phyloP scores from a whole-genome alignment of 2,113 vertebrate species.

The Brachyhypopomus gauderio region DNA sequence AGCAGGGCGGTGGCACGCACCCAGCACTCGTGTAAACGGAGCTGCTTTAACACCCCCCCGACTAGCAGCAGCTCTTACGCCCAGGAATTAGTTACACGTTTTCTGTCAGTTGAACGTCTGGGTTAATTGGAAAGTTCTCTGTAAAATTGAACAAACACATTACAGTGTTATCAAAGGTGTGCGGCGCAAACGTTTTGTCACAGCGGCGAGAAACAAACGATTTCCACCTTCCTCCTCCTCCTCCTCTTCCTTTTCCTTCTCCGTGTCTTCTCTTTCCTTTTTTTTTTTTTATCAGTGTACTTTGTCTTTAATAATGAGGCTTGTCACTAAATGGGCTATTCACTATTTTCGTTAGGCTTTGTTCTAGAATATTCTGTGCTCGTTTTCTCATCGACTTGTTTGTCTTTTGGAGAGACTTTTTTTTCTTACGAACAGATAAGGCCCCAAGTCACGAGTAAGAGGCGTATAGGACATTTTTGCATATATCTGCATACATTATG shows the following conservation, averaged over 20 bases:
- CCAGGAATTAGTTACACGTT: background rate
- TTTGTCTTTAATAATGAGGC: slow-evolving; percentile 52
- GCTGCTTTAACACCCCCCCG: slow-evolving; percentile 53
- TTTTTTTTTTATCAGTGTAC: slow-evolving; percentile 29
- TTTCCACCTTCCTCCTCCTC: slow-evolving; percentile 35
- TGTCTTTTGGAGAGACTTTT: background rate
- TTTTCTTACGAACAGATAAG: background rate
- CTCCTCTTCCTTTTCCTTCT: slow-evolving; percentile 4
- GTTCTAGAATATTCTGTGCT: slow-evolving; percentile 6
- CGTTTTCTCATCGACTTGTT: background rate
- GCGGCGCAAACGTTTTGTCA: slow-evolving; percentile 86
- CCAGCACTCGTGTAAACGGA: background rate
- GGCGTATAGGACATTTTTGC: background rate
- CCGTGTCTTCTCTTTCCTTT: slow-evolving; percentile 9
- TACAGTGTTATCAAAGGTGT: slow-evolving; percentile 25
- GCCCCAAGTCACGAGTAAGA: background rate
- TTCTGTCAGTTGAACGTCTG: background rate
- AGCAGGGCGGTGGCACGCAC: background rate
- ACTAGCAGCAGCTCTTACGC: background rate
- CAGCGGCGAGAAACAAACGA: slow-evolving; percentile 80
- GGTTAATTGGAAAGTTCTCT: background rate
- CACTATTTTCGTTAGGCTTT: slow-evolving; percentile 29
- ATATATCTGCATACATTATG: background rate
- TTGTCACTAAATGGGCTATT: slow-evolving; percentile 28
- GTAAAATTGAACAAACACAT: background rate